phyloP scores from a whole-genome alignment of 2,113 vertebrate genomes.

The Archilochus colubris region DNA sequence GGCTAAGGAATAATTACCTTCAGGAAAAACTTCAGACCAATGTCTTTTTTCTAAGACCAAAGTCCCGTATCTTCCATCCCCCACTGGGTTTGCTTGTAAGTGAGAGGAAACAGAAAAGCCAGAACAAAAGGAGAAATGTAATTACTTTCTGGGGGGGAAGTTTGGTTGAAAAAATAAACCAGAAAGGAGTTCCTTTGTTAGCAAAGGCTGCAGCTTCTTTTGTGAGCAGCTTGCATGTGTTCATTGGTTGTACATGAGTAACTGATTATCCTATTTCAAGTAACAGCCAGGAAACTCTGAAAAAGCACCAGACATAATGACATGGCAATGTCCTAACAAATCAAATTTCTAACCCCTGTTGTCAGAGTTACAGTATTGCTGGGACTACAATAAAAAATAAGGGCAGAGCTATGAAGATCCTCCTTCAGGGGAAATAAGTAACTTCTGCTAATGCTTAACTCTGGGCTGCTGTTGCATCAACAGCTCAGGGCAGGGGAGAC shows the following conservation, averaged over 20 bases:
- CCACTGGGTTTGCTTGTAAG: not conserved
- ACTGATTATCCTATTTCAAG: slow-evolving; percentile 54
- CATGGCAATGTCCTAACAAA: slow-evolving; percentile 41
- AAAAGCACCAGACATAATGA: slow-evolving; percentile 35
- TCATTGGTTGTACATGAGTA: slow-evolving; percentile 1
- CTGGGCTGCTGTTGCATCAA: not conserved
- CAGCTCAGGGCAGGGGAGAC: not conserved
- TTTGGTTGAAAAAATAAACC: slow-evolving; percentile 18
- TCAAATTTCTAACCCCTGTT: slow-evolving; percentile 41
- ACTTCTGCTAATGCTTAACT: not conserved
- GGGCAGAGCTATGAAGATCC: not conserved
- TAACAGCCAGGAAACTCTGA: slow-evolving; percentile 44
- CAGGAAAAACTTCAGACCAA: not conserved
- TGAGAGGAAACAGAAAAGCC: slow-evolving; percentile 1
- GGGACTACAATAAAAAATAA: not conserved
- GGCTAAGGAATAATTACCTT: not conserved
- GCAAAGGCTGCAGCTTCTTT: not conserved
- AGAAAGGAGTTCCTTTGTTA: slow-evolving; percentile 11
- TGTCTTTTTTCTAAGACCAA: not conserved
- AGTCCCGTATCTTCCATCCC: not conserved
- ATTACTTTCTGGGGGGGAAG: not conserved
- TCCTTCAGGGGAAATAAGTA: not conserved
- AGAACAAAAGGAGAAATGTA: not conserved
- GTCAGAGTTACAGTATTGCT: slow-evolving; percentile 15
- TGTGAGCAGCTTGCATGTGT: slow-evolving; percentile 15